A percentile compares a stretch with the other conserved stretches of the same genome.
These are phyloP conservation scores for Mythimna pallens DNA, from an alignment of 2,888 invertebrate genomes.

Conservation along the genomic window DNA sequence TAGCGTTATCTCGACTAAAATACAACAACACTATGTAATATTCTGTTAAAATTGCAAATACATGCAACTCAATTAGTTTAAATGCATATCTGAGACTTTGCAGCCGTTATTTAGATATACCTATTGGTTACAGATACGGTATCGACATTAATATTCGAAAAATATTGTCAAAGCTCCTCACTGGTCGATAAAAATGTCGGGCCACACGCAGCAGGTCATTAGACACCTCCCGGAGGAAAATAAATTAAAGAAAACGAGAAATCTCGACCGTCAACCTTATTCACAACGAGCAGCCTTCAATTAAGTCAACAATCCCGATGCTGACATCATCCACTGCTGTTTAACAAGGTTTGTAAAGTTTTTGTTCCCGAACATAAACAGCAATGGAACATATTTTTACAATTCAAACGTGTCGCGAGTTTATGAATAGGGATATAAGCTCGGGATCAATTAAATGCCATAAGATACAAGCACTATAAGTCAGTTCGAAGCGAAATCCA, in stretches of 20 bases:
- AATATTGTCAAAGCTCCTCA: conserved; percentile 88
- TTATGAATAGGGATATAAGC: conserved; percentile 71
- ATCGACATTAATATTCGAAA: conserved; percentile 86
- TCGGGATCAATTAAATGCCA: conserved; percentile 85
- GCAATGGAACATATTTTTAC: conserved; percentile 67
- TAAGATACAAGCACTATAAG: conserved; percentile 85
- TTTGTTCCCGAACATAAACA: background rate
- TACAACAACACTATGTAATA: conserved; percentile 52
- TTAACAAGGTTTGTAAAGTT: conserved; percentile 8
- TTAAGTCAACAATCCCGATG: conserved; percentile 55
- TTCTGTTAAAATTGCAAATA: conserved; percentile 67
- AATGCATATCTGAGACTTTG: conserved; percentile 61
- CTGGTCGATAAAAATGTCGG: conserved; percentile 89
- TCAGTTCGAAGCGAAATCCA: conserved; percentile 83
- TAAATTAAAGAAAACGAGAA: conserved; percentile 90
- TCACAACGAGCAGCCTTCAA: conserved; percentile 71
- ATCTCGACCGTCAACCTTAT: conserved; percentile 84
- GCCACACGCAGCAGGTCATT: conserved; percentile 90
- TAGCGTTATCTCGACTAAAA: conserved; percentile 61
- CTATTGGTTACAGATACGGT: conserved; percentile 80
- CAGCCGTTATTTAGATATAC: conserved; percentile 69
- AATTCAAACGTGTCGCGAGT: conserved; percentile 47
- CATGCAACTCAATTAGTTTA: conserved; percentile 75
- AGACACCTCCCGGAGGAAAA: conserved; percentile 89
- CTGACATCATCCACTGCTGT: conserved; percentile 61